Evolutionary conservation across 2,113 vertebrate genomes (phyloP).

Genomic region (Ophiodon elongatus): DNA sequence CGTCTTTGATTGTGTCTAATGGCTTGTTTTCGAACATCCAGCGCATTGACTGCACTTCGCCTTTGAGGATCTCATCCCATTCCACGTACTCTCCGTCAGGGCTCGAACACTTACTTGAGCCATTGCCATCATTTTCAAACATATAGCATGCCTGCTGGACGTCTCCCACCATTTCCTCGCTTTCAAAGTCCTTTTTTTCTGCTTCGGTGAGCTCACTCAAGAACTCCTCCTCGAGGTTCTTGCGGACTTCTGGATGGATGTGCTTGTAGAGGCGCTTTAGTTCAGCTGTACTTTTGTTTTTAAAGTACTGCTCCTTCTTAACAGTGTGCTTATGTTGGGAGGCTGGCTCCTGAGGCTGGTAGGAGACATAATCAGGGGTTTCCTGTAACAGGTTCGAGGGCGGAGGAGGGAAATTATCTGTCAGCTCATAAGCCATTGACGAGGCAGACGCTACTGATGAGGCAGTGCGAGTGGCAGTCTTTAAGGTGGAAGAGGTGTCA

Average conservation of each 20-base stretch:
- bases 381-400: conserved; percentile 79
- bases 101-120: conserved; percentile 82
- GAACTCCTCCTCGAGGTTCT: conserved; percentile 87
- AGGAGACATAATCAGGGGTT: conserved; percentile 73
- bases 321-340: conserved; percentile 69
- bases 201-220: conserved; percentile 86
- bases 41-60: conserved; percentile 89
- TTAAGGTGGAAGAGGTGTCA: conserved; percentile 71
- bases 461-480: conserved; percentile 13
- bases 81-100: conserved; percentile 86
- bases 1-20: conserved; percentile 86
- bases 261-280: conserved; percentile 89
- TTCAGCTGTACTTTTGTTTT: conserved; percentile 89
- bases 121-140: conserved; percentile 87
- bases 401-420: conserved; percentile 83
- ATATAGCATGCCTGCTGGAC: conserved; percentile 83
- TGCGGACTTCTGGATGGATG: conserved; percentile 89
- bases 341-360: conserved; percentile 72
- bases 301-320: conserved; percentile 85
- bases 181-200: conserved; percentile 71
- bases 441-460: conserved; percentile 71
- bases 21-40: conserved; percentile 92
- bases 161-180: conserved; percentile 78
- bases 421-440: conserved; percentile 64
- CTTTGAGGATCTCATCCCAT: conserved; percentile 90